Base-by-base conservation (phyloP, 1,140 invertebrate species). In the Drosophila willistoni region DNA sequence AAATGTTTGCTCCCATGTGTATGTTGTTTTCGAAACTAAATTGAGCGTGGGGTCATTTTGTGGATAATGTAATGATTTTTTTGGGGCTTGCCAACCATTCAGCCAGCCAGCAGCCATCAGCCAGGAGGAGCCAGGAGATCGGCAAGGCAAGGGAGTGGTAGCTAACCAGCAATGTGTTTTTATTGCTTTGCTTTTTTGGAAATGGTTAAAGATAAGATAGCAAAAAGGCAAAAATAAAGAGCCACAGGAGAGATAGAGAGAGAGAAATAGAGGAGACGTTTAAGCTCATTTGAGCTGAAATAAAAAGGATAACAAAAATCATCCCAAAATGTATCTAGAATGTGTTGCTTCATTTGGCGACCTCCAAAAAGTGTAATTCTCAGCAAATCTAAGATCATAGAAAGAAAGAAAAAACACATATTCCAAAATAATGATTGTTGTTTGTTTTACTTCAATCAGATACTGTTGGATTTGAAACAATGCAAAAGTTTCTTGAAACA, bases 61-160 rank as follows among this genome's bases (percentile, higher is more conserved):
- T 70, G 71, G 19, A 76, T 70, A 67, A 77, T 77, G 76, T 76
- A 76, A 76, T 76, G 73, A 76, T 67, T 60, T 75, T 75, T 76
- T 76, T 76, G 68, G 69, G 61, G 25, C 25, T 47, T 33, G 61
- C 33, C 55, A 33, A 25, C n/a, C 25, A 57, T 29, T 29, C 29
- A 29, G 29, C 29, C 29, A 29, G 29, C 29, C 29, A 29, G 25
- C 25, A 29, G 25, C 25, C 54, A 56, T 1, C 25, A 29, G 25
- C 54, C 41, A 44, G 25, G 13, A 29, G 51, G 19, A 13, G 29
- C 54, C 41, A 44, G 25, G 25, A 29, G 51, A 9, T 1, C 29
- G 29, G 29, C 29, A 13, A 13, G 22, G 3, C 10, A 9, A 36
- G n/a, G 25, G 54, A 36, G 56, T 14, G 34, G 13, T 60, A 76